Percentiles rank a stretch among this genome's conserved stretches.
These are phyloP conservation scores for Arctia plantaginis DNA, from an alignment of 2,888 invertebrate genomes.

Conservation along the genomic window DNA sequence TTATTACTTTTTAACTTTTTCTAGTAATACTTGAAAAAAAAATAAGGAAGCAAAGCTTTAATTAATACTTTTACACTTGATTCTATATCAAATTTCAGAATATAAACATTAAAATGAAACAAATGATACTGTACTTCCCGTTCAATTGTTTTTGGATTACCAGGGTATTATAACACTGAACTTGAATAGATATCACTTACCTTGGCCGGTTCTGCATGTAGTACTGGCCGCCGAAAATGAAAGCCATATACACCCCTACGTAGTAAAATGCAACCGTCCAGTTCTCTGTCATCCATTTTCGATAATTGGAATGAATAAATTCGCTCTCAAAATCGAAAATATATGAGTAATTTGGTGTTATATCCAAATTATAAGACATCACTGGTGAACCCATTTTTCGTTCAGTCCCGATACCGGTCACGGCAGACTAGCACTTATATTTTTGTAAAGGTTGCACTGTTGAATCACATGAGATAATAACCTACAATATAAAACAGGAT, in stretches of 20 bases:
- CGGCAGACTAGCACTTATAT: slow-evolving; percentile 57
- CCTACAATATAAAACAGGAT: slow-evolving; percentile 77
- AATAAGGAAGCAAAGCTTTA: no score
- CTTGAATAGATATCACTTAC: slow-evolving; percentile 69
- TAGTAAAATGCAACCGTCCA: slow-evolving; percentile 98
- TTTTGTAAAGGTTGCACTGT: slow-evolving; percentile 67
- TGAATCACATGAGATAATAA: slow-evolving; percentile 79
- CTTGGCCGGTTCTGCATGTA: slow-evolving; percentile 97
- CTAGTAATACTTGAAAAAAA: no score
- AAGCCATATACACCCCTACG: slow-evolving; percentile 95
- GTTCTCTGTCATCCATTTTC: slow-evolving; percentile 98
- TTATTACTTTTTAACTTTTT: no score
- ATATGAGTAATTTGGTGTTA: slow-evolving; percentile 96
- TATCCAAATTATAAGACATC: slow-evolving; percentile 84
- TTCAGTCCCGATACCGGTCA: slow-evolving; percentile 56
- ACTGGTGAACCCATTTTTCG: slow-evolving; percentile 73
- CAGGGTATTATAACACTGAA: slow-evolving; percentile 40
- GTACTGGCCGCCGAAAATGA: slow-evolving; percentile 97
- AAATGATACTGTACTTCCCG: slow-evolving; percentile 3
- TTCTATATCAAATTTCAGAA: not conserved
- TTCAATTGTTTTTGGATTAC: not conserved
- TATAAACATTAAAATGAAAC: not conserved
- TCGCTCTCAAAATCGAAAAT: slow-evolving; percentile 98
- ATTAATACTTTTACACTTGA: not conserved
- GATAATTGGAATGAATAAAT: slow-evolving; percentile 95